Conservation (phyloP, 2,888 invertebrate species). For the Hylaea fasciaria region DNA sequence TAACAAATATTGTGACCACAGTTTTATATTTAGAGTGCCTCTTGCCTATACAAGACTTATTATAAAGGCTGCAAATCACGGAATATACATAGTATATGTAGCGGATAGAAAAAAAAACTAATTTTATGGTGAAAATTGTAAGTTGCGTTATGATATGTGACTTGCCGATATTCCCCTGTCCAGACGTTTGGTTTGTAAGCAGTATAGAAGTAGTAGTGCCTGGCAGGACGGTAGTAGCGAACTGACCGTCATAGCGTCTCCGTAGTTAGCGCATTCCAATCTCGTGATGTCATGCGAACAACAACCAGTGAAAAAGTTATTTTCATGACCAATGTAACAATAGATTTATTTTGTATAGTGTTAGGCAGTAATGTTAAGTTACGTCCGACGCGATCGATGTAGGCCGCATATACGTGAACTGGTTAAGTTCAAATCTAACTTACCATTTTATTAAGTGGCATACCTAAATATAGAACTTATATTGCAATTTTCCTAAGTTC, state of each 20-base stretch:
- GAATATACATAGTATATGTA: constrained; percentile 83
- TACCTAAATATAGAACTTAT: constrained; percentile 84
- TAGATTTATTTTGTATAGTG: constrained; percentile 69
- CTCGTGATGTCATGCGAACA: constrained; percentile 55
- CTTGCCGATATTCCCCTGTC: constrained; percentile 53
- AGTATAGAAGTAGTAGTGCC: constrained; percentile 28
- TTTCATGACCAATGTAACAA: constrained; percentile 70
- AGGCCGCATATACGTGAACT: constrained; percentile 55
- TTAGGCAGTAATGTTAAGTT: constrained; percentile 65
- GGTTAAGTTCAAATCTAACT: constrained; percentile 65
- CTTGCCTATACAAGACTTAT: constrained; percentile 86
- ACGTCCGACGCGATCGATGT: constrained; percentile 56
- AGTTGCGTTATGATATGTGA: constrained; percentile 85
- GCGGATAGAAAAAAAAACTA: constrained; percentile 75
- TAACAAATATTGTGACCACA: constrained; percentile 84
- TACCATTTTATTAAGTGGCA: constrained; percentile 81
- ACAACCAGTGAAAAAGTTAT: constrained; percentile 62
- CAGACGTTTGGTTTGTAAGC: constrained; percentile 37
- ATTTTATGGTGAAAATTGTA: constrained; percentile 86
- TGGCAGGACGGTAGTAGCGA: neutral
- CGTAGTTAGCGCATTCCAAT: constrained; percentile 79
- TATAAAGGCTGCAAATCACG: constrained; percentile 86
- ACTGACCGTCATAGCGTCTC: constrained; percentile 42
- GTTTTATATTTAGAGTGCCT: constrained; percentile 88
- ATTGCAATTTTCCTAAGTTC: constrained; percentile 85